phyloP scores from a whole-genome alignment of 2,888 invertebrate species.

The Steinernema carpocapsae region DNA sequence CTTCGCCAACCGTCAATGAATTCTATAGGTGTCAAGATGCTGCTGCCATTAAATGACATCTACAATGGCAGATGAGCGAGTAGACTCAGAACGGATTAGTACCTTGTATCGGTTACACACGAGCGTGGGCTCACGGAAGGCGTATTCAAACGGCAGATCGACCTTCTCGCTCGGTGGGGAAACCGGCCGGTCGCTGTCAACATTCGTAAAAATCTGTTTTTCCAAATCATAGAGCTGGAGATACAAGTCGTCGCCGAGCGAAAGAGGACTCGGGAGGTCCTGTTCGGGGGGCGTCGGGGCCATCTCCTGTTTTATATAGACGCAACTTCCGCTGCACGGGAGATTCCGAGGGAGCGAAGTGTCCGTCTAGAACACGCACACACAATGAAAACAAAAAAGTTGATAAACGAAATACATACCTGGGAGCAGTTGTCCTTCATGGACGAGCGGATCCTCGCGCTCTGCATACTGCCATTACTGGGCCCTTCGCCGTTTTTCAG shows the following conservation, averaged over 20 bases:
- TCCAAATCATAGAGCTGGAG: background rate
- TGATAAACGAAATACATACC: no score
- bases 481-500: background rate
- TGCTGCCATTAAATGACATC: slow-evolving; percentile 40
- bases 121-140: background rate
- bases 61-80: no score
- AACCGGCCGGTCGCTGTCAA: background rate
- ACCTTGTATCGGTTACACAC: slow-evolving; percentile 13
- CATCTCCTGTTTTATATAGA: slow-evolving; percentile 3
- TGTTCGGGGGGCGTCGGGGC: slow-evolving; percentile 15
- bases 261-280: slow-evolving; percentile 3
- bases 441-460: background rate
- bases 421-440: slow-evolving; percentile 20
- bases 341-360: slow-evolving; percentile 13
- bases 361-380: slow-evolving; percentile 11
- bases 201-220: slow-evolving; percentile 13
- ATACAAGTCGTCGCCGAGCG: slow-evolving; percentile 1
- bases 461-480: background rate
- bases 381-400: no score
- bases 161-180: background rate
- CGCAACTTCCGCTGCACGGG: background rate
- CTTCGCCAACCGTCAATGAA: slow-evolving; percentile 51
- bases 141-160: slow-evolving; percentile 8
- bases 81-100: background rate
- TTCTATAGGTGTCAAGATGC: slow-evolving; percentile 39